phyloP scores from a whole-genome alignment of 2,888 invertebrate genomes.

The Automeris io region DNA sequence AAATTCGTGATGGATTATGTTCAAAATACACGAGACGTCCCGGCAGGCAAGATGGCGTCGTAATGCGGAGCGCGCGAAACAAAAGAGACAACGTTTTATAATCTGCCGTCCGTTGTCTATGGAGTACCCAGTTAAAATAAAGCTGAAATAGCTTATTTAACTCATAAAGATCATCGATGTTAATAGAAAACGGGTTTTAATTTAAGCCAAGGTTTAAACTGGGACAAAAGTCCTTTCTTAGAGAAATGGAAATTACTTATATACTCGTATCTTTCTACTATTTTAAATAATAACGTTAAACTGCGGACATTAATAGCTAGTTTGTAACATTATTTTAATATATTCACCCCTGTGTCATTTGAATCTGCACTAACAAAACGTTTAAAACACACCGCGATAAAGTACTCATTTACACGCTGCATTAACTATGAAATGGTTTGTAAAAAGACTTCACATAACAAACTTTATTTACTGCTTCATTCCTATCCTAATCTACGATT shows the following conservation, averaged over 20 bases:
- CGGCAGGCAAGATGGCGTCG: slow-evolving; percentile 1
- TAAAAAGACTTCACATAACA: slow-evolving; percentile 38
- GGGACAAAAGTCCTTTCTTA: no score
- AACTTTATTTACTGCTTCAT: slow-evolving; percentile 12
- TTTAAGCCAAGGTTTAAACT: no score
- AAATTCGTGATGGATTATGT: not conserved
- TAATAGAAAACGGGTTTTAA: no score
- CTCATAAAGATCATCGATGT: no score
- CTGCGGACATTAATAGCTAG: no score
- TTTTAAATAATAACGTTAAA: no score
- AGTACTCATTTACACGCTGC: slow-evolving; percentile 73
- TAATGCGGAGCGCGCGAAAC: not conserved
- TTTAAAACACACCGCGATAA: slow-evolving; percentile 64
- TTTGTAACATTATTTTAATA: slow-evolving; percentile 45
- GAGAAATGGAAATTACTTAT: no score
- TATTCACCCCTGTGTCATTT: slow-evolving; percentile 59
- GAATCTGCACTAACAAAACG: slow-evolving; percentile 58
- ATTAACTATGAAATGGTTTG: slow-evolving; percentile 69
- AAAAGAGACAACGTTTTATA: not conserved
- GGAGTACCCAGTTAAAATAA: no score
- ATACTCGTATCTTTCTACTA: no score
- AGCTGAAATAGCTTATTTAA: no score
- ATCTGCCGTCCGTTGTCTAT: not conserved
- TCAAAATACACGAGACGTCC: not conserved
- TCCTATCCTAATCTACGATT: slow-evolving; percentile 13